Percentiles rank a stretch among this genome's conserved stretches.
Evolutionary conservation across 2,113 vertebrate species (phyloP).

Genomic region (Calidris pugnax): DNA sequence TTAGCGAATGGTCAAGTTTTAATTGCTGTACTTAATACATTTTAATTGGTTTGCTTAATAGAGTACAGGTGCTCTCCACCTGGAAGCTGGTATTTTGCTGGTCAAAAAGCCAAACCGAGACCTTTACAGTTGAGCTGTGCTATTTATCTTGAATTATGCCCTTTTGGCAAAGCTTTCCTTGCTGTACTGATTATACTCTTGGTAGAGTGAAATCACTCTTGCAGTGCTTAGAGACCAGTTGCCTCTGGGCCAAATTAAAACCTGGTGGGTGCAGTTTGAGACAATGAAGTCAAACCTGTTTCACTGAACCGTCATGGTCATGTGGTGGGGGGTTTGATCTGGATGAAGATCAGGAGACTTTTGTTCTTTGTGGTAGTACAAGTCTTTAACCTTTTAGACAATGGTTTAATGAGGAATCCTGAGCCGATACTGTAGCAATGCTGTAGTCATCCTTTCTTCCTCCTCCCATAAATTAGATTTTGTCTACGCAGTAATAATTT

Average conservation of each 20-base stretch:
- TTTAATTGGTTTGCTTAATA: neutral
- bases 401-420: neutral
- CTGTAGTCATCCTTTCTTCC: neutral
- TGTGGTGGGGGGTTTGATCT: neutral
- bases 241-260: neutral
- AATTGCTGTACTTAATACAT: neutral
- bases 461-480: neutral
- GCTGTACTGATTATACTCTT: neutral
- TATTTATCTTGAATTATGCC: neutral
- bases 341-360: neutral
- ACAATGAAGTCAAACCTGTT: constrained; percentile 51
- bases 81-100: neutral
- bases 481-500: neutral
- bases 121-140: neutral
- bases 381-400: neutral
- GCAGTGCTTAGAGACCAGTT: neutral
- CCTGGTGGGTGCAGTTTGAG: neutral
- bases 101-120: neutral
- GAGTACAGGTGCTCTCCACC: neutral
- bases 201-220: neutral
- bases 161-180: neutral
- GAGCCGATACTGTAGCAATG: neutral
- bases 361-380: neutral
- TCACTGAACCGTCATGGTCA: neutral
- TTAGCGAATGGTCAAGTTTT: neutral